Percentiles rank a stretch among this genome's conserved stretches.
Evolutionary conservation across 1,140 invertebrate genomes (phyloP).

Genomic region (Drosophila kepulauana): DNA sequence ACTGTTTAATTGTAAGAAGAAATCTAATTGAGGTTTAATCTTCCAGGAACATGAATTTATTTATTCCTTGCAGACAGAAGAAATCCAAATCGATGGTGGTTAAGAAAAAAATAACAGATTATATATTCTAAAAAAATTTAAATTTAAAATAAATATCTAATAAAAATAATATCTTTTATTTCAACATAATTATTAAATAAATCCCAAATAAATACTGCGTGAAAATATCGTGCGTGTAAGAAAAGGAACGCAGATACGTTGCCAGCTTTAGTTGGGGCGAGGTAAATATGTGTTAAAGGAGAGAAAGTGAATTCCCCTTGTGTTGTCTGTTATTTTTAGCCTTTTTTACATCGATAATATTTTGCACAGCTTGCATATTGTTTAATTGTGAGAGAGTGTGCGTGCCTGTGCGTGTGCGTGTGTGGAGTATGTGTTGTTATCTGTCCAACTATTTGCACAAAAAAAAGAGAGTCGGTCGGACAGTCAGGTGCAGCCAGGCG

Average conservation of each 20-base stretch:
- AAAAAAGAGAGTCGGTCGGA: conserved; percentile 34
- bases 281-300: conserved; percentile 46
- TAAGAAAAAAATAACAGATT: background rate
- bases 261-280: background rate
- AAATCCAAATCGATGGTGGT: too few relatives aligned
- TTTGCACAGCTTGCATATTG: conserved; percentile 47
- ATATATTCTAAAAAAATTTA: too few relatives aligned
- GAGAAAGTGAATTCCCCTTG: conserved; percentile 42
- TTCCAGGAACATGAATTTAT: too few relatives aligned
- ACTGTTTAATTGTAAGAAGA: too few relatives aligned
- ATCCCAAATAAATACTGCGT: background rate
- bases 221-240: background rate
- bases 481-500: conserved; percentile 34
- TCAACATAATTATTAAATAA: background rate
- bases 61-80: too few relatives aligned
- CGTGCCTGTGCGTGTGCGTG: too few relatives aligned
- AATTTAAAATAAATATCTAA: too few relatives aligned
- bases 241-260: background rate
- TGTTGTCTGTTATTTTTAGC: conserved; percentile 31
- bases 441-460: conserved; percentile 34
- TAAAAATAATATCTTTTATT: too few relatives aligned
- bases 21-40: too few relatives aligned
- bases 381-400: conserved; percentile 20
- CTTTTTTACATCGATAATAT: conserved; percentile 37
- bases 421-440: conserved; percentile 9